Conservation (phyloP, 2,113 vertebrate species). For the Guaruba guarouba region DNA sequence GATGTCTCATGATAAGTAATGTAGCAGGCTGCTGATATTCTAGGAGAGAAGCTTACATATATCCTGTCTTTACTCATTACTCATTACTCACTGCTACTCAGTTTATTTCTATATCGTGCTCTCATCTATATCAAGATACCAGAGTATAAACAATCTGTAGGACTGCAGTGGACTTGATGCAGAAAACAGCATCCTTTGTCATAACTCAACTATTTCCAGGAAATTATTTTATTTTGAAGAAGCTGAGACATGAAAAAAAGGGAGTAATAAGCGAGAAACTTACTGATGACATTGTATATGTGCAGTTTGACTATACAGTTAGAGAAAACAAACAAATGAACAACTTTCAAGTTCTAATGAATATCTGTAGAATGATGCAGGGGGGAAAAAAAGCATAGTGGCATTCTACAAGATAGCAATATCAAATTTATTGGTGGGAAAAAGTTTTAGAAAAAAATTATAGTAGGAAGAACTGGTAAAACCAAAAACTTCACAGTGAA, state of each 20-base stretch:
- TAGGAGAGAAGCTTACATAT: background rate
- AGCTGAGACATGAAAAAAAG: background rate
- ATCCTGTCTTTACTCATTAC: background rate
- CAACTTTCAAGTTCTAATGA: background rate
- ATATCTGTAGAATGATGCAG: background rate
- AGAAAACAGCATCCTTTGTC: background rate
- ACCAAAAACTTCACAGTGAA: background rate
- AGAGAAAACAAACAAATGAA: background rate
- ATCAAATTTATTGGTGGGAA: background rate
- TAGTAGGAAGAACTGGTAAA: background rate
- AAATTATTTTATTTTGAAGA: background rate
- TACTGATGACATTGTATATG: background rate
- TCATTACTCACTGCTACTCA: background rate
- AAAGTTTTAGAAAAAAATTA: accelerated
- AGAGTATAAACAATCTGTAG: background rate
- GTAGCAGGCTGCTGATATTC: background rate
- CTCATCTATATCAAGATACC: background rate
- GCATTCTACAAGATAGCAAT: background rate
- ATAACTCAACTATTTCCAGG: background rate
- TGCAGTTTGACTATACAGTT: background rate
- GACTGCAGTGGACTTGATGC: background rate
- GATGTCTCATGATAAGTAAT: background rate
- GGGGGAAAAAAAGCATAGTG: background rate
- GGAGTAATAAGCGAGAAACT: background rate
- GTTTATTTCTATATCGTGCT: background rate